Conservation (phyloP, 2,888 invertebrate species). For the Cantharis rustica region DNA sequence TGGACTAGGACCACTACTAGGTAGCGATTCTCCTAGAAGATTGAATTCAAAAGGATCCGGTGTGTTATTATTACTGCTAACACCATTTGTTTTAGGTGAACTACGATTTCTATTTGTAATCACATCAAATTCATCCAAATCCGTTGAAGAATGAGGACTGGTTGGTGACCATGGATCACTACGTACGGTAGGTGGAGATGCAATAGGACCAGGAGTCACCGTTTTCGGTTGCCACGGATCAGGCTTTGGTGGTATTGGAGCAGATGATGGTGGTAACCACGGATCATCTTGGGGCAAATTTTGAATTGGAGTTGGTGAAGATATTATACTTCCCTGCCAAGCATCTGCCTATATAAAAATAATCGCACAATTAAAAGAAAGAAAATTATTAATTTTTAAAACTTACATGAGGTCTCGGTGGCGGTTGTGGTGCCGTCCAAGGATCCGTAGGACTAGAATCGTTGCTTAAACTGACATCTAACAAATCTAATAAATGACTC, state of each 20-base stretch:
- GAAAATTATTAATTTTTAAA: neutral
- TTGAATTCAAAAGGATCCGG: constrained; percentile 75
- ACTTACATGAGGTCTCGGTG: constrained; percentile 51
- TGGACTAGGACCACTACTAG: constrained; percentile 50
- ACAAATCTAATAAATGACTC: constrained; percentile 80
- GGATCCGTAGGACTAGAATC: constrained; percentile 69
- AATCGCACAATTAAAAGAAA: neutral
- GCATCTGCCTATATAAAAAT: constrained; percentile 63
- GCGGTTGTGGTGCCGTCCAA: constrained; percentile 70
- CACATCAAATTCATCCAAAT: constrained; percentile 87
- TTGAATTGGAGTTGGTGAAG: constrained; percentile 41
- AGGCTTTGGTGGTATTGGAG: constrained; percentile 16
- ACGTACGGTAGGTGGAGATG: constrained; percentile 20
- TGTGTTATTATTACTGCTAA: constrained; percentile 47
- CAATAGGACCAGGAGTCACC: constrained; percentile 41
- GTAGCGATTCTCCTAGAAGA: constrained; percentile 61
- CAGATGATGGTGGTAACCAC: constrained; percentile 60
- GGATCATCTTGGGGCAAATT: constrained; percentile 59
- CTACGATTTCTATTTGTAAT: constrained; percentile 73
- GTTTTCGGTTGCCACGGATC: constrained; percentile 40
- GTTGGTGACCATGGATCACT: constrained; percentile 61
- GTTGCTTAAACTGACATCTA: constrained; percentile 78
- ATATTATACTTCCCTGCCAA: constrained; percentile 64
- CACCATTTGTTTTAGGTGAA: constrained; percentile 44
- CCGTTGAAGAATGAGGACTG: constrained; percentile 61